Conservation (phyloP, 2,797 vertebrate genomes). For the Hydrophis major region DNA sequence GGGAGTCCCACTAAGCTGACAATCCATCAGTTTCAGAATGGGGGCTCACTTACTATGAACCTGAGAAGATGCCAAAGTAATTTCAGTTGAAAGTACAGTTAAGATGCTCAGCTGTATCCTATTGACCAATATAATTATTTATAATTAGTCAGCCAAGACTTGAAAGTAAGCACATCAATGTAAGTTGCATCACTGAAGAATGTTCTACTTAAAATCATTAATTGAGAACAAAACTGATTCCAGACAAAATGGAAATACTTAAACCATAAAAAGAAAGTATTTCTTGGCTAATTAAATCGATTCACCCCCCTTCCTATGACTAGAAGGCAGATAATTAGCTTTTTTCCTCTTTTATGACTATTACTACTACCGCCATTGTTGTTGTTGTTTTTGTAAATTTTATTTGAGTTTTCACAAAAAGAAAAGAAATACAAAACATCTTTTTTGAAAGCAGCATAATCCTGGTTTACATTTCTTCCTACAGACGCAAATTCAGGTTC, state of each 20-base stretch:
- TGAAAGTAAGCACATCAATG: conserved; percentile 10
- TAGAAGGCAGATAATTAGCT: neutral
- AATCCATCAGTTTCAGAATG: neutral
- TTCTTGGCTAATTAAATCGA: neutral
- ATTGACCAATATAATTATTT: neutral
- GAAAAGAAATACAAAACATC: no score
- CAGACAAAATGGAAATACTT: neutral
- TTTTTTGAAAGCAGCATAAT: no score
- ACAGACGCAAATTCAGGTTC: no score
- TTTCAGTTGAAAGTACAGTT: neutral
- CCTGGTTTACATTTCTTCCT: no score
- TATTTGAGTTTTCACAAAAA: no score
- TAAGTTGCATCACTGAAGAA: neutral
- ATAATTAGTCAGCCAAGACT: conserved; percentile 4
- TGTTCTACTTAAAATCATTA: conserved; percentile 6
- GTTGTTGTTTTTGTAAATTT: no score
- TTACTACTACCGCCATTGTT: neutral
- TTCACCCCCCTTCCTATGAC: neutral
- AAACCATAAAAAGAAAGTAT: conserved; percentile 3
- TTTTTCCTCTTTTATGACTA: neutral
- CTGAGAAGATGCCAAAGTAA: neutral
- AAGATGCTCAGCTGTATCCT: neutral
- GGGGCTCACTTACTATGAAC: neutral
- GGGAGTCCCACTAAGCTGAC: neutral
- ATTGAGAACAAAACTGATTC: conserved; percentile 8